A percentile compares a stretch with the other conserved stretches of the same genome.
Conservation (phyloP, 2,797 vertebrate species). For the Cossypha dichroa region DNA sequence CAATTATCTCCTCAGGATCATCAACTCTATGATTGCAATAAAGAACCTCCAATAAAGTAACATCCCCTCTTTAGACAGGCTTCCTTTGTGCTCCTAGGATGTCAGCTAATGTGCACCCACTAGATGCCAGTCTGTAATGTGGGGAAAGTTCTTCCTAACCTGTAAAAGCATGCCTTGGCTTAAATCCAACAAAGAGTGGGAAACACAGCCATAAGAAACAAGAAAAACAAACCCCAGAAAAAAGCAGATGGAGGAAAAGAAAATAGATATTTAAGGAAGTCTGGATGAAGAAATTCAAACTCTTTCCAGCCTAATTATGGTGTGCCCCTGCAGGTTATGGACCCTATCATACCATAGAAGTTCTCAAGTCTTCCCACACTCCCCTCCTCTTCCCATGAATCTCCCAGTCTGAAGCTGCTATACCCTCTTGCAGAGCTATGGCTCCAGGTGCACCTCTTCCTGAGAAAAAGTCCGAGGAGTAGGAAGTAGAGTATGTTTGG, state of each 20-base stretch:
- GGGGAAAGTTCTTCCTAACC: neutral
- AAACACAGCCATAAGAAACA: slow-evolving; percentile 25
- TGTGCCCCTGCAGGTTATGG: neutral
- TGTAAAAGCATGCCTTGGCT: neutral
- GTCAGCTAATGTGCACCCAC: neutral
- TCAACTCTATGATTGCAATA: neutral
- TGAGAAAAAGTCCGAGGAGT: neutral
- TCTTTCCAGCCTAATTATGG: neutral
- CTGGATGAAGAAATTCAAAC: slow-evolving; percentile 5
- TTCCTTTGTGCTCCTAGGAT: neutral
- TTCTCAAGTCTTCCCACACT: neutral
- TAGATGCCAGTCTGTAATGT: slow-evolving; percentile 31
- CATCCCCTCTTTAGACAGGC: neutral
- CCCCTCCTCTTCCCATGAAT: neutral
- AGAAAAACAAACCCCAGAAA: slow-evolving; percentile 34
- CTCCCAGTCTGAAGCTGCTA: neutral
- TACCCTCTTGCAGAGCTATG: neutral
- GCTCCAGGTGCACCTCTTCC: neutral
- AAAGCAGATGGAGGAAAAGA: slow-evolving; percentile 13
- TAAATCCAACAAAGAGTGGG: slow-evolving; percentile 14
- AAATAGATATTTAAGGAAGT: slow-evolving; percentile 23
- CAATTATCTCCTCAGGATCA: neutral
- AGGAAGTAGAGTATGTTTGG: neutral
- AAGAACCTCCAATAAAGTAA: neutral
- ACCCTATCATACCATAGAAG: neutral